These are phyloP conservation scores for Alligator sinensis DNA, from an alignment of 2,113 vertebrate species.

Conservation along the genomic window DNA sequence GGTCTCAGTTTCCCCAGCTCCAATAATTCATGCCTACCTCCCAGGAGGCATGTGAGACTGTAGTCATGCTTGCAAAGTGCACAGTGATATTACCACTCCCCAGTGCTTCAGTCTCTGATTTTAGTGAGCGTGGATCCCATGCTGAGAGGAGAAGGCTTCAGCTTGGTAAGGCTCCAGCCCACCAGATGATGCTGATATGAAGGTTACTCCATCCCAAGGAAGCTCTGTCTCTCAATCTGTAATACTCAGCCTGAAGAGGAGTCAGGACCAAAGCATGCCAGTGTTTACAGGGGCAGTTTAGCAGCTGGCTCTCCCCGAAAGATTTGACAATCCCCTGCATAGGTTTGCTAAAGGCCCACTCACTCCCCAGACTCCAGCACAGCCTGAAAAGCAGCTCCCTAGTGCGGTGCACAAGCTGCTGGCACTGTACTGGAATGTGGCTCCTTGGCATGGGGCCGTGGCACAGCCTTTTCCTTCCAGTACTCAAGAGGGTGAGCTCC, in stretches of 20 bases:
- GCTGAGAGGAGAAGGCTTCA: conserved; percentile 80
- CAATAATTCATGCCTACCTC: too few species aligned
- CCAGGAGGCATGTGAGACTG: too few species aligned
- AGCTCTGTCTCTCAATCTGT: conserved; percentile 85
- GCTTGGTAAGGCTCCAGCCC: conserved; percentile 83
- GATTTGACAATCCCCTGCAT: conserved; percentile 78
- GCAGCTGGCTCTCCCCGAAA: conserved; percentile 37
- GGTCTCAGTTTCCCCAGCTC: neutral
- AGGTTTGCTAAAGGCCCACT: conserved; percentile 72
- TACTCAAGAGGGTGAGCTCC: conserved; percentile 50
- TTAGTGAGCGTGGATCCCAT: conserved; percentile 85
- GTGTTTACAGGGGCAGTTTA: neutral
- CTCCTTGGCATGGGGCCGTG: conserved; percentile 84
- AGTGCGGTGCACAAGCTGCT: conserved; percentile 74
- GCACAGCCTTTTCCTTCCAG: conserved; percentile 78
- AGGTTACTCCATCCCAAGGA: conserved; percentile 83
- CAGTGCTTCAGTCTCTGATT: neutral
- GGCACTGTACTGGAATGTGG: conserved; percentile 81
- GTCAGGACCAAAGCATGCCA: conserved; percentile 87
- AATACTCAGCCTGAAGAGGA: conserved; percentile 86
- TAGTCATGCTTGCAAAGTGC: neutral
- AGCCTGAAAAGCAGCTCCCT: conserved; percentile 74
- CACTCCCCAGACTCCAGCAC: conserved; percentile 70
- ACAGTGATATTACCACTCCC: neutral
- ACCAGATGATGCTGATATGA: conserved; percentile 87